Evolutionary conservation across 2,888 invertebrate species (phyloP).

Genomic region (Drosophila setosimentum): DNA sequence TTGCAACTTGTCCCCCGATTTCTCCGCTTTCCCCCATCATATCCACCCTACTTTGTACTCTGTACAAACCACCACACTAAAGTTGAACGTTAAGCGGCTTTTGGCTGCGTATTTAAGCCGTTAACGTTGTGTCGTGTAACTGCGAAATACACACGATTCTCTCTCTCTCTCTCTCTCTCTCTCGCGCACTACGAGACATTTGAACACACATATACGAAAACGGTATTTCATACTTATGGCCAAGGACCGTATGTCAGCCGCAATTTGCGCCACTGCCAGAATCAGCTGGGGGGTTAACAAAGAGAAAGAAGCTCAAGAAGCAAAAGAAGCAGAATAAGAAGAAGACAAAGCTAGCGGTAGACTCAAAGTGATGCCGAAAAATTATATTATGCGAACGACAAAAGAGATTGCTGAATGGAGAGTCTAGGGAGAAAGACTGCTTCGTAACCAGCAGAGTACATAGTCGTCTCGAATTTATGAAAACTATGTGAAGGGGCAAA

Average conservation of each 20-base stretch:
- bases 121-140: conserved; percentile 65
- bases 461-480: conserved; percentile 60
- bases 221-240: conserved; percentile 22
- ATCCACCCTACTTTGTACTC: conserved; percentile 6
- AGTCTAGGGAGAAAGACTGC: conserved; percentile 15
- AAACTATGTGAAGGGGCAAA: conserved; percentile 44
- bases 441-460: conserved; percentile 31
- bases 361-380: conserved; percentile 76
- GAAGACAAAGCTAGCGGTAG: conserved; percentile 25
- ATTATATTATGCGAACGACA: conserved; percentile 73
- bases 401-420: conserved; percentile 13
- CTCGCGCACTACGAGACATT: conserved; percentile 8
- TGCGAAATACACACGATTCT: conserved; percentile 50
- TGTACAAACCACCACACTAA: conserved; percentile 62
- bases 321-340: conserved; percentile 2
- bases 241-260: conserved; percentile 50
- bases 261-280: conserved; percentile 32
- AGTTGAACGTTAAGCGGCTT: conserved; percentile 74
- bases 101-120: conserved; percentile 70
- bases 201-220: conserved; percentile 6
- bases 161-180: conserved; percentile 10
- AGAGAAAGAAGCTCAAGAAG: neutral
- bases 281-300: conserved; percentile 22
- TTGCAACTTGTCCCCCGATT: conserved; percentile 1
- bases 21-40: neutral